Evolutionary conservation across 2,797 vertebrate species (phyloP).

Genomic region (Cynopterus sphinx): DNA sequence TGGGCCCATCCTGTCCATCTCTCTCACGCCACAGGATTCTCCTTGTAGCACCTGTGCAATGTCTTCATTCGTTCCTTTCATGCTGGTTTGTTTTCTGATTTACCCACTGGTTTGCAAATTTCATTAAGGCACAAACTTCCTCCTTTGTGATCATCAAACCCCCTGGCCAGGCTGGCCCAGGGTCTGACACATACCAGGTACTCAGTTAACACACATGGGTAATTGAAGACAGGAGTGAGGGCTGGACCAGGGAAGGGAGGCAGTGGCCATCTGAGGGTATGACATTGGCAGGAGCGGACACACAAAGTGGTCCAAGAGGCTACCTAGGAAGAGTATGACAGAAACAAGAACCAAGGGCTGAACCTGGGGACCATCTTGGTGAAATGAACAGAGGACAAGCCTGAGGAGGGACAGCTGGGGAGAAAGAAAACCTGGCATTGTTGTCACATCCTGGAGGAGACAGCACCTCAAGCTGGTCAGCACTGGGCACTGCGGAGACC

Average conservation of each 20-base stretch:
- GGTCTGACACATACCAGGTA: neutral
- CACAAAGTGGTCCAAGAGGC: neutral
- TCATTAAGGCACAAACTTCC: neutral
- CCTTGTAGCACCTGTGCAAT: fast-evolving
- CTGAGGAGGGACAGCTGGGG: neutral
- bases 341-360: neutral
- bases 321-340: neutral
- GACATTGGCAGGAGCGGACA: neutral
- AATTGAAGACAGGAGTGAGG: neutral
- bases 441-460: neutral
- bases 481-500: neutral
- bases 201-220: neutral
- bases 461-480: neutral
- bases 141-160: neutral
- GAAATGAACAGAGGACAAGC: neutral
- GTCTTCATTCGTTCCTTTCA: neutral
- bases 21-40: fast-evolving
- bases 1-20: neutral
- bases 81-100: neutral
- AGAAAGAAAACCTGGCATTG: neutral
- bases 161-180: neutral
- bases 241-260: neutral
- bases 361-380: neutral
- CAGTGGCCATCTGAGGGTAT: neutral
- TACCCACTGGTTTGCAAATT: neutral